Conservation (phyloP, 2,888 invertebrate genomes). For the Adelognathus sp. region DNA sequence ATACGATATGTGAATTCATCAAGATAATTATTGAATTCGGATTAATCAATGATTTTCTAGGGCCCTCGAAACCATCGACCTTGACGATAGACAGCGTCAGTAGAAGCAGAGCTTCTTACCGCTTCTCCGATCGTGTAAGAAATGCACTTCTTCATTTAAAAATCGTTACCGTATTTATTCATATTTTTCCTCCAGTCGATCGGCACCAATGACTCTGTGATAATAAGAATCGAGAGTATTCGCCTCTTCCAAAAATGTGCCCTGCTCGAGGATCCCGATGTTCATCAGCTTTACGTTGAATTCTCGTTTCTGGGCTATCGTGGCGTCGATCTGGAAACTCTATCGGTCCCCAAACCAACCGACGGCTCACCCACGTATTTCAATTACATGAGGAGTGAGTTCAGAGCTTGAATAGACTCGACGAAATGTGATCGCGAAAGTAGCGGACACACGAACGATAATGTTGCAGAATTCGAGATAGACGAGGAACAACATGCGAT, state of each 20-base stretch:
- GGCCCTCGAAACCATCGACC: not conserved
- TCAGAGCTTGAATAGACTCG: not conserved
- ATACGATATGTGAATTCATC: too few relatives aligned
- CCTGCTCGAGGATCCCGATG: constrained; percentile 63
- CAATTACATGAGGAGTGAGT: constrained; percentile 57
- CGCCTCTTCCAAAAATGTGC: constrained; percentile 63
- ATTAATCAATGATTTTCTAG: not conserved
- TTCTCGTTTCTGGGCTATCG: constrained; percentile 73
- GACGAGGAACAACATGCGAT: constrained; percentile 64
- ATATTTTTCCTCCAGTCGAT: constrained; percentile 13
- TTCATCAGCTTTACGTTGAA: constrained; percentile 72
- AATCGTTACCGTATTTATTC: not conserved
- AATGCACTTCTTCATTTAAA: not conserved
- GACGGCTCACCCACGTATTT: constrained; percentile 50
- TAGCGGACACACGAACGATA: not conserved
- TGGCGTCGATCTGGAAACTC: constrained; percentile 73
- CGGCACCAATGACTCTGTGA: constrained; percentile 62
- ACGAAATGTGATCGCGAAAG: not conserved
- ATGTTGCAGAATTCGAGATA: constrained; percentile 69
- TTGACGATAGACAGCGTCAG: not conserved
- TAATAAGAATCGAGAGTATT: constrained; percentile 69
- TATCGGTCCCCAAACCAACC: constrained; percentile 67
- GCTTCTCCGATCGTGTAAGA: constrained; percentile 18
- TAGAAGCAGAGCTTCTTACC: constrained; percentile 10
- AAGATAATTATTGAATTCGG: not conserved